Evolutionary conservation across 1,140 invertebrate species (phyloP).

Genomic region (Tenebrio molitor): DNA sequence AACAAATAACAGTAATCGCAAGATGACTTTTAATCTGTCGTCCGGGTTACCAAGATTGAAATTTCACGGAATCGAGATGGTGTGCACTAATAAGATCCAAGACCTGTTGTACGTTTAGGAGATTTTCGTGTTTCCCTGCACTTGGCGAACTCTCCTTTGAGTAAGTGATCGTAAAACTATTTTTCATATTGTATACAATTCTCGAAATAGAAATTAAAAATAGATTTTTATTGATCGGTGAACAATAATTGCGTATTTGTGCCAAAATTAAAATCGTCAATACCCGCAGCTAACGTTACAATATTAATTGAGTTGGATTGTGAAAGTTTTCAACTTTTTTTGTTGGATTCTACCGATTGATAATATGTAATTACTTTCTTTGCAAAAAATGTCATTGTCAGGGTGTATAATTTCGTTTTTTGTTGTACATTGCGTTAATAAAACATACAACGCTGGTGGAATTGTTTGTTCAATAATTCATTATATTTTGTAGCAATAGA

Average conservation of each 20-base stretch:
- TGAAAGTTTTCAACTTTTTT: too few species aligned
- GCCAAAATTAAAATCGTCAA: background rate
- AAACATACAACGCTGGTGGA: too few species aligned
- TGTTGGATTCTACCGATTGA: too few species aligned
- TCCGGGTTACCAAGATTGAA: background rate
- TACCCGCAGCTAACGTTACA: too few species aligned
- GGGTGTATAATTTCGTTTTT: too few species aligned
- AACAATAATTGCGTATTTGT: conserved; percentile 25
- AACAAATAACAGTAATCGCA: conserved; percentile 23
- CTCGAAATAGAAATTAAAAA: conserved; percentile 30
- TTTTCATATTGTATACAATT: conserved; percentile 28
- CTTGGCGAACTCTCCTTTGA: conserved; percentile 3
- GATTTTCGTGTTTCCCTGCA: background rate
- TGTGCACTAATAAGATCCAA: background rate
- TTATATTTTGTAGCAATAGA: too few species aligned
- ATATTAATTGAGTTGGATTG: too few species aligned
- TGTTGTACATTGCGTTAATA: too few species aligned
- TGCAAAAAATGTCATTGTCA: too few species aligned
- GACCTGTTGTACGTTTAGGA: background rate
- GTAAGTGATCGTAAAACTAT: conserved; percentile 31
- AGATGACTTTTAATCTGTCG: conserved; percentile 22
- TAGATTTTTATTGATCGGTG: conserved; percentile 29
- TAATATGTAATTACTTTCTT: too few species aligned
- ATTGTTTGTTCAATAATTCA: too few species aligned
- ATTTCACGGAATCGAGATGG: background rate